Evolutionary conservation across 2,888 invertebrate species (phyloP).

Genomic region (Lochmaea crataegi): DNA sequence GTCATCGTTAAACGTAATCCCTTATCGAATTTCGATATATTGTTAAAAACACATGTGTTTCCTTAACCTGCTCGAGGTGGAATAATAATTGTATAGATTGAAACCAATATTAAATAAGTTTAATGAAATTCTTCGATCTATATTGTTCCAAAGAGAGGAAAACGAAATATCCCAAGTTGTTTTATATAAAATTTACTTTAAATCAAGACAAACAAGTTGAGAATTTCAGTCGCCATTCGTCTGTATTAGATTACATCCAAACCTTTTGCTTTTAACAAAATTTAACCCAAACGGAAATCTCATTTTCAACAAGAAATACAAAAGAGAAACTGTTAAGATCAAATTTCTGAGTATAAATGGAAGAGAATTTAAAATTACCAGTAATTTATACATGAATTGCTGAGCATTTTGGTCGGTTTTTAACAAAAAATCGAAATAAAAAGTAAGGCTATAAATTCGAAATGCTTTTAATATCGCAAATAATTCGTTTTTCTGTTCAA

Average conservation of each 20-base stretch:
- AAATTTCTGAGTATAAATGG: slow-evolving; percentile 3
- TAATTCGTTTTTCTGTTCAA: too few relatives aligned
- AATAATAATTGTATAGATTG: background rate
- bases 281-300: slow-evolving; percentile 1
- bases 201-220: slow-evolving; percentile 7
- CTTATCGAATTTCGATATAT: background rate
- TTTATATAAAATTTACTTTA: slow-evolving; percentile 4
- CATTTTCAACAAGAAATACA: background rate
- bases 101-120: background rate
- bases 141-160: background rate
- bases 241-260: background rate
- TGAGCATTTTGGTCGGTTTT: background rate
- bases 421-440: background rate
- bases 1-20: background rate
- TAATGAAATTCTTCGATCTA: too few relatives aligned
- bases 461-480: too few relatives aligned
- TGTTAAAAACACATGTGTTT: background rate
- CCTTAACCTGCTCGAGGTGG: too few relatives aligned
- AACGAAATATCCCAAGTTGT: slow-evolving; percentile 2
- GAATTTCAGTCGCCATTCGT: slow-evolving; percentile 1
- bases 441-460: too few relatives aligned
- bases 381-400: background rate
- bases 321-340: background rate
- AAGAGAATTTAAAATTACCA: background rate
- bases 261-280: slow-evolving; percentile 6